Evolutionary conservation across 2,888 invertebrate genomes (phyloP).

Genomic region (Drosophila rellima): DNA sequence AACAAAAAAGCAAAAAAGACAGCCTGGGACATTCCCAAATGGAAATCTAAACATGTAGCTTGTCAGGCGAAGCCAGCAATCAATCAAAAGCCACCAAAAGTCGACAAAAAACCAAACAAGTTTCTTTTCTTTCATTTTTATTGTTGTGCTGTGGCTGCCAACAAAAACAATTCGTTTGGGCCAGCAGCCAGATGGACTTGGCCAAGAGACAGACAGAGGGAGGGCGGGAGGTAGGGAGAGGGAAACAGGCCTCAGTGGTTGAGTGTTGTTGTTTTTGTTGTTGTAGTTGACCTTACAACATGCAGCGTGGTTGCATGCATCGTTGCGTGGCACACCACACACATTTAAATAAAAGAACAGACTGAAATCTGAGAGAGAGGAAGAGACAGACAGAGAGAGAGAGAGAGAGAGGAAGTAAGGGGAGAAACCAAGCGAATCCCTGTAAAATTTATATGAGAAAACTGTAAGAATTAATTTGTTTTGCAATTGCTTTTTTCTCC

Average conservation of each 20-base stretch:
- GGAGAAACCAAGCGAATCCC: conserved; percentile 4
- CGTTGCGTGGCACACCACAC: conserved; percentile 48
- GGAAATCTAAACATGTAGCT: conserved; percentile 45
- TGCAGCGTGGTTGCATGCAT: conserved; percentile 52
- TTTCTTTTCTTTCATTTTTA: conserved; percentile 45
- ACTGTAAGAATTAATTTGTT: conserved; percentile 31
- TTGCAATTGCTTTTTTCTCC: conserved; percentile 16
- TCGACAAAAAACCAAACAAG: conserved; percentile 33
- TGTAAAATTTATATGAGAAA: conserved; percentile 22
- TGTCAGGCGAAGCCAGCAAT: conserved; percentile 46
- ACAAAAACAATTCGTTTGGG: conserved; percentile 29
- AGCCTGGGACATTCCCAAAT: conserved; percentile 31
- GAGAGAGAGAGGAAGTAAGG: background rate
- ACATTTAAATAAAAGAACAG: conserved; percentile 9
- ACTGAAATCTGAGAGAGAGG: conserved; percentile 6
- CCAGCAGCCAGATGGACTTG: conserved; percentile 19
- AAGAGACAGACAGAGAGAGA: background rate
- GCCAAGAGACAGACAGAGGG: conserved; percentile 19
- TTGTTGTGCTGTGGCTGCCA: conserved; percentile 7
- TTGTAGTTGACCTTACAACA: conserved; percentile 42
- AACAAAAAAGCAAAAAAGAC: conserved; percentile 6
- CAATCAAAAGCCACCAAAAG: conserved; percentile 39
- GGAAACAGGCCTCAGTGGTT: background rate
- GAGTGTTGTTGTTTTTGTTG: background rate
- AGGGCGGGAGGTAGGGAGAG: background rate